Conservation (phyloP, 1,140 invertebrate genomes). For the Potamilus streckersoni region DNA sequence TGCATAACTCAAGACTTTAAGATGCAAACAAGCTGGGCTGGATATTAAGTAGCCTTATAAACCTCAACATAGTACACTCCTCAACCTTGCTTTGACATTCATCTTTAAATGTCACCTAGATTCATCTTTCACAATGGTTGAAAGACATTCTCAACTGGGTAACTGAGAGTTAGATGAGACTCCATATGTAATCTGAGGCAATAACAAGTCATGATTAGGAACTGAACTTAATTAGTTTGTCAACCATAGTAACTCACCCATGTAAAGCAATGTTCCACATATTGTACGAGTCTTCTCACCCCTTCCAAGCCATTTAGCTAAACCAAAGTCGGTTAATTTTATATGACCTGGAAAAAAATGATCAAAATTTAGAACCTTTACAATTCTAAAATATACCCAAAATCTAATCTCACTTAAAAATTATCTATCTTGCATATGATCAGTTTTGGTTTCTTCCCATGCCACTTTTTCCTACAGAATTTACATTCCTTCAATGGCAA, state of each 20-base stretch:
- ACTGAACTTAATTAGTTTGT: too few relatives aligned
- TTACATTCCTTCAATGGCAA: too few relatives aligned
- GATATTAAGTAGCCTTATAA: too few relatives aligned
- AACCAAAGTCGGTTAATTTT: constrained; percentile 90
- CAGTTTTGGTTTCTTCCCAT: too few relatives aligned
- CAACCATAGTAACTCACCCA: constrained; percentile 68
- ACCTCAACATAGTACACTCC: too few relatives aligned
- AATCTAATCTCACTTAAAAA: too few relatives aligned
- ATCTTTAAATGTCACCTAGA: background rate
- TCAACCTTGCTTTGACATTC: background rate
- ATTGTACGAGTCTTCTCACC: constrained; percentile 84
- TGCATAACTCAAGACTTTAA: too few relatives aligned
- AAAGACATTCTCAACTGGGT: background rate
- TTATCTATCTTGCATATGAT: too few relatives aligned
- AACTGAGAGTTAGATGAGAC: background rate
- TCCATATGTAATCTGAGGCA: background rate
- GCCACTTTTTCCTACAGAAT: too few relatives aligned
- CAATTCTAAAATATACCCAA: too few relatives aligned
- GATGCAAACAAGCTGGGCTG: too few relatives aligned
- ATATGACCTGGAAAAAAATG: constrained; percentile 74
- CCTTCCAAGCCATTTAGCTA: constrained; percentile 88
- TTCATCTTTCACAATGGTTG: background rate
- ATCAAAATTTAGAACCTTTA: background rate
- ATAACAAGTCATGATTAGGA: background rate
- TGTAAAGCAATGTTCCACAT: constrained; percentile 91